A percentile compares a stretch with the other conserved stretches of the same genome.
Evolutionary conservation across 2,113 vertebrate species (phyloP).

Genomic region (Riparia riparia): DNA sequence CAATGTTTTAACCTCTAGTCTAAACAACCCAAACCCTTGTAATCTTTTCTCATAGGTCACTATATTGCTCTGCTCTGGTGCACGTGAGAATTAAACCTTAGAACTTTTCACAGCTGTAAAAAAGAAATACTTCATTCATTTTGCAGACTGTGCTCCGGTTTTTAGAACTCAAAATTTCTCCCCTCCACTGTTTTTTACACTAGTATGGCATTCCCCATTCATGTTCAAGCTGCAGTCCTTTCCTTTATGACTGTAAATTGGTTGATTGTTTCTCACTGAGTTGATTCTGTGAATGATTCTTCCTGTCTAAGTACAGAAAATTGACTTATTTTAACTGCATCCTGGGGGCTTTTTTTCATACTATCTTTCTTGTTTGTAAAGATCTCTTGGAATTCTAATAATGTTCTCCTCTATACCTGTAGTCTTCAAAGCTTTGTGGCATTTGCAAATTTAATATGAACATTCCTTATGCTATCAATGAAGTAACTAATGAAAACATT

Average conservation of each 20-base stretch:
- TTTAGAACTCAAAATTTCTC: neutral
- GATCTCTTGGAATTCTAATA: neutral
- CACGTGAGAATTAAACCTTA: neutral
- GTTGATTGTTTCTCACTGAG: neutral
- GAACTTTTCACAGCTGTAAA: neutral
- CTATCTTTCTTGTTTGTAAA: neutral
- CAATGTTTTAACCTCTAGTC: neutral
- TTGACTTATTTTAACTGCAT: neutral
- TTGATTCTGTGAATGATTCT: neutral
- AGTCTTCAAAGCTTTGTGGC: neutral
- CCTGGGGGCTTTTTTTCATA: neutral
- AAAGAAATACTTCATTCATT: neutral
- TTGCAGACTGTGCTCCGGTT: neutral
- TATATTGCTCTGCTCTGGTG: neutral
- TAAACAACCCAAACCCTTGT: neutral
- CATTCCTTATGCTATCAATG: neutral
- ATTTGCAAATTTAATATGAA: neutral
- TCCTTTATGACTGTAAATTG: neutral
- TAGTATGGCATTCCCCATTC: neutral
- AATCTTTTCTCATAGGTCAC: neutral
- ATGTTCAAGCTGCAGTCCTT: neutral
- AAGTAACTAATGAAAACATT: conserved; percentile 9
- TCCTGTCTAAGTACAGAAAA: neutral
- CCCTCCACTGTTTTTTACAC: neutral
- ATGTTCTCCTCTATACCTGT: neutral